Evolutionary conservation across 1,140 invertebrate species (phyloP).

Genomic region (Bombus superbus): DNA sequence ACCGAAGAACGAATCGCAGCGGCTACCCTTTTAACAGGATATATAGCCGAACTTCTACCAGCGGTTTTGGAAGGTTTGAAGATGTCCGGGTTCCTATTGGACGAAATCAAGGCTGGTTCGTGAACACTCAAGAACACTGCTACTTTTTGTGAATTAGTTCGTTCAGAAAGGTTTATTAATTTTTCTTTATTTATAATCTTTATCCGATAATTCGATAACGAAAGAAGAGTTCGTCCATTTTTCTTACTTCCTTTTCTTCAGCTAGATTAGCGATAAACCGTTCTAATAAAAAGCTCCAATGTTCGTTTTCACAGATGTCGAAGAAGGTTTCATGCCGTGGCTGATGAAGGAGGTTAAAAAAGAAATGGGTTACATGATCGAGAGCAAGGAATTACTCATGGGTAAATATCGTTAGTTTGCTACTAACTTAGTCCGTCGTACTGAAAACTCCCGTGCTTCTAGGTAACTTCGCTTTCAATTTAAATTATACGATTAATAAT

Average conservation of each 20-base stretch:
- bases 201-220: constrained; percentile 1
- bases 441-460: not conserved
- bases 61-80: constrained; percentile 90
- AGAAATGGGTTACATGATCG: constrained; percentile 90
- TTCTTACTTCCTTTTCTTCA: not conserved
- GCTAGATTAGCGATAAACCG: not conserved
- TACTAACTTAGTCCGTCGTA: not conserved
- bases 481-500: not conserved
- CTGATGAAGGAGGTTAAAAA: constrained; percentile 90
- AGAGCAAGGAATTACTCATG: constrained; percentile 90
- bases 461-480: not conserved
- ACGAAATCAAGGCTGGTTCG: constrained; percentile 87
- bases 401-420: constrained; percentile 79
- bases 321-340: constrained; percentile 94
- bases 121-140: constrained; percentile 56
- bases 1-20: constrained; percentile 92
- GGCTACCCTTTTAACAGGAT: constrained; percentile 90
- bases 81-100: constrained; percentile 89
- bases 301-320: constrained; percentile 84
- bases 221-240: too few relatives aligned
- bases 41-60: constrained; percentile 92
- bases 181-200: constrained; percentile 41
- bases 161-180: constrained; percentile 50
- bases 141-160: constrained; percentile 58
- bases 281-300: constrained; percentile 40